Conservation (phyloP, 2,797 vertebrate species). For the Vultur gryphus region DNA sequence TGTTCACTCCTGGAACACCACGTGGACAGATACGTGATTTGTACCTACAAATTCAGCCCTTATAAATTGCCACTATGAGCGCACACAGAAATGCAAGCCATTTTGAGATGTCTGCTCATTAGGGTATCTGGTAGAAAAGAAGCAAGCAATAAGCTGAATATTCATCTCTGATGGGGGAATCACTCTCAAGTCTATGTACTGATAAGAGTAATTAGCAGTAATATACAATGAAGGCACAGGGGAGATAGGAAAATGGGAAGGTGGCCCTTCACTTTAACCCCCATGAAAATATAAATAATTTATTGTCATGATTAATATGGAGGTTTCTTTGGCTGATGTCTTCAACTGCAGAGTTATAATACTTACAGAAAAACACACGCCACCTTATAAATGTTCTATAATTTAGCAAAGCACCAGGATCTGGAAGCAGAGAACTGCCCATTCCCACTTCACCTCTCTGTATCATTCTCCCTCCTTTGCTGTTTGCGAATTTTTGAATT, state of each 20-base stretch:
- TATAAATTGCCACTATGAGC: background rate
- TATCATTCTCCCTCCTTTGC: background rate
- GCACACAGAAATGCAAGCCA: background rate
- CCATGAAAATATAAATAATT: background rate
- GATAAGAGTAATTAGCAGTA: background rate
- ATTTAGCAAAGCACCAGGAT: background rate
- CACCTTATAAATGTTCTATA: background rate
- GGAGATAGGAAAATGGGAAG: background rate
- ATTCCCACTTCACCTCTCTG: background rate
- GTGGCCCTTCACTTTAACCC: background rate
- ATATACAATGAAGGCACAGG: background rate
- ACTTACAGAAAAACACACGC: background rate
- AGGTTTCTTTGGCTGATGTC: background rate
- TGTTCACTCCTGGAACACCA: background rate
- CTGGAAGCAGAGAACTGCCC: background rate
- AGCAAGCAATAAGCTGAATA: background rate
- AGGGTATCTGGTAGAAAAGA: background rate
- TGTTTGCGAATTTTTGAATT: background rate
- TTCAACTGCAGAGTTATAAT: background rate
- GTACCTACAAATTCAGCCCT: background rate
- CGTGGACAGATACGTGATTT: background rate
- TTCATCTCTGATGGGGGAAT: background rate
- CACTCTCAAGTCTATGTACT: background rate
- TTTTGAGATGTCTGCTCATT: background rate
- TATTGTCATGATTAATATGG: background rate